These are phyloP conservation scores for Tiliacea aurago DNA, from an alignment of 2,888 invertebrate genomes.

Conservation along the genomic window DNA sequence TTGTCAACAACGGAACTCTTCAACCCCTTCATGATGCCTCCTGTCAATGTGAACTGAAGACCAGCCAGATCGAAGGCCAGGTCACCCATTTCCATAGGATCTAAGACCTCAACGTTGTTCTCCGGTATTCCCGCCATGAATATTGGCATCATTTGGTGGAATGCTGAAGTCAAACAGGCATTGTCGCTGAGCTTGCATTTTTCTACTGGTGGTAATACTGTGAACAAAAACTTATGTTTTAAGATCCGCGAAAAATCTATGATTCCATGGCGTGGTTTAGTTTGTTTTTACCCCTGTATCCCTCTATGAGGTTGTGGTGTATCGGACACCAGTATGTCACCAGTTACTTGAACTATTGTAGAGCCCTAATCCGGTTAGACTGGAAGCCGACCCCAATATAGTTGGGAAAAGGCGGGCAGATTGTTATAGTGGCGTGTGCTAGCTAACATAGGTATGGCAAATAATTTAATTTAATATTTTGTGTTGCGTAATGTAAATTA, in stretches of 20 bases:
- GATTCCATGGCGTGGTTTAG: neutral
- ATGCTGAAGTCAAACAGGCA: slow-evolving; percentile 59
- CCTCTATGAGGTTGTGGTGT: neutral
- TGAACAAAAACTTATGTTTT: neutral
- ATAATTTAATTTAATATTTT: no score
- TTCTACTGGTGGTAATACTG: slow-evolving; percentile 52
- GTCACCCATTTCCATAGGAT: slow-evolving; percentile 67
- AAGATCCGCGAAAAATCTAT: neutral
- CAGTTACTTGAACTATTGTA: no score
- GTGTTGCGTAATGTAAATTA: no score
- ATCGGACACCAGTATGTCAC: neutral
- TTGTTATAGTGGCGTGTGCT: no score
- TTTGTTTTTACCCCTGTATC: neutral
- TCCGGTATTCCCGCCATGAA: slow-evolving; percentile 69
- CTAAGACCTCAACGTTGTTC: slow-evolving; percentile 65
- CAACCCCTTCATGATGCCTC: slow-evolving; percentile 62
- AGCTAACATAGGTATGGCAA: no score
- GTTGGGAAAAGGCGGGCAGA: no score
- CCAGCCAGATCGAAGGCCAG: slow-evolving; percentile 69
- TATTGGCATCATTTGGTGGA: slow-evolving; percentile 64
- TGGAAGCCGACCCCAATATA: no score
- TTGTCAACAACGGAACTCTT: slow-evolving; percentile 53
- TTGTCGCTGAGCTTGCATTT: slow-evolving; percentile 64
- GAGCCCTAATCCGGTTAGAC: no score
- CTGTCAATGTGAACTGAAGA: slow-evolving; percentile 65